Evolutionary conservation across 2,113 vertebrate species (phyloP).

Genomic region (Macquaria australasica): DNA sequence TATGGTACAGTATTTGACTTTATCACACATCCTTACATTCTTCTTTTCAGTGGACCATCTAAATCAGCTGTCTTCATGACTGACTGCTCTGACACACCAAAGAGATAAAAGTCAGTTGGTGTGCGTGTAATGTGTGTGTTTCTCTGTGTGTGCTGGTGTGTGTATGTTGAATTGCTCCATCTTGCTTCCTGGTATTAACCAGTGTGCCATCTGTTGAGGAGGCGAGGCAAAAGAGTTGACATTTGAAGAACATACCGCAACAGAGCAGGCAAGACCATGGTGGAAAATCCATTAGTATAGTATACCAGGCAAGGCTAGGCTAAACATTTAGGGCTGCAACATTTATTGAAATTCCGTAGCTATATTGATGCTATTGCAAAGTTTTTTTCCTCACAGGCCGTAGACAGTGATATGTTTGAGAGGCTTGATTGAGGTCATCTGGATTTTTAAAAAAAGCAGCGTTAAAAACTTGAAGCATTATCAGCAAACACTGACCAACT

Average conservation of each 20-base stretch:
- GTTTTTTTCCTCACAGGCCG: not conserved
- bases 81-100: conserved; percentile 22
- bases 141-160: conserved; percentile 3
- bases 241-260: conserved; percentile 45
- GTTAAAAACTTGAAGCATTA: not conserved
- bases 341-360: not conserved
- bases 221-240: conserved; percentile 53
- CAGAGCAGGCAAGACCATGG: conserved; percentile 17
- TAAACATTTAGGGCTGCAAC: not conserved
- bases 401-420: not conserved
- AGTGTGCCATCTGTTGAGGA: conserved; percentile 72
- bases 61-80: not conserved
- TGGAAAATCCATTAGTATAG: not conserved
- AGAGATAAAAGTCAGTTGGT: conserved; percentile 4
- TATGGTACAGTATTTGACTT: not conserved
- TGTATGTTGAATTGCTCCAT: conserved; percentile 20
- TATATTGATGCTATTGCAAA: not conserved
- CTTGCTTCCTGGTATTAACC: conserved; percentile 62
- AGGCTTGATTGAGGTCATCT: not conserved
- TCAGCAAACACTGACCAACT: conserved; percentile 1
- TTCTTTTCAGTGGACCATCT: no score
- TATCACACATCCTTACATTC: not conserved
- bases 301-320: not conserved
- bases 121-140: not conserved
- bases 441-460: conserved; percentile 10